phyloP scores from a whole-genome alignment of 2,888 invertebrate species.

The Drosophila anomalipes region DNA sequence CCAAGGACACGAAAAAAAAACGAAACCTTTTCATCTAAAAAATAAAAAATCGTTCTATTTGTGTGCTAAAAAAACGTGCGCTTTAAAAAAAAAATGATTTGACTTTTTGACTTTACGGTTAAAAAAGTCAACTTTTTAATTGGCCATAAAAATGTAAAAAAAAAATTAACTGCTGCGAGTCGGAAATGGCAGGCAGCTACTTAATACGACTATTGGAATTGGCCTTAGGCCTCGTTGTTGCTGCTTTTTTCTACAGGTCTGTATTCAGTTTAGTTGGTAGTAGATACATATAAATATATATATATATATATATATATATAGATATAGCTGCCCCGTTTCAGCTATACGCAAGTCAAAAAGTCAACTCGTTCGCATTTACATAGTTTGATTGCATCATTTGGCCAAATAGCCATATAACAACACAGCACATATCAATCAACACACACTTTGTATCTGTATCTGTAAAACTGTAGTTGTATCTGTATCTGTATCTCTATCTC shows the following conservation, averaged over 20 bases:
- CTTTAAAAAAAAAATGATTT: constrained; percentile 60
- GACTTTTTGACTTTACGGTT: constrained; percentile 78
- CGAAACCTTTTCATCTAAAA: constrained; percentile 18
- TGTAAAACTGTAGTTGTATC: constrained; percentile 13
- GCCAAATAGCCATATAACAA: constrained; percentile 65
- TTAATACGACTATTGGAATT: constrained; percentile 53
- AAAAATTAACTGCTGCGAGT: constrained; percentile 39
- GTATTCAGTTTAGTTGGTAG: not conserved
- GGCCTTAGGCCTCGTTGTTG: constrained; percentile 29
- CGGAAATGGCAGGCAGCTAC: constrained; percentile 68
- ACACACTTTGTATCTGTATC: constrained; percentile 44
- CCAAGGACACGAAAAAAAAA: constrained; percentile 57
- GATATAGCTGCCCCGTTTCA: constrained; percentile 42
- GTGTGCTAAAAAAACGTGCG: constrained; percentile 38
- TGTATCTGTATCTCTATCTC: constrained; percentile 28
- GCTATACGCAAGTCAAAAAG: constrained; percentile 53
- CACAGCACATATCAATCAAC: constrained; percentile 75
- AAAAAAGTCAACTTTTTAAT: constrained; percentile 76
- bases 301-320: not conserved
- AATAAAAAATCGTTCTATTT: constrained; percentile 1
- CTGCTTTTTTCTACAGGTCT: constrained; percentile 5
- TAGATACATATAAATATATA: not conserved
- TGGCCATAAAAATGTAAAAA: constrained; percentile 63
- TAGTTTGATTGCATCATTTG: constrained; percentile 82
- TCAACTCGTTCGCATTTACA: constrained; percentile 71